phyloP scores from a whole-genome alignment of 2,888 invertebrate genomes.

The Teleiodes luculella region DNA sequence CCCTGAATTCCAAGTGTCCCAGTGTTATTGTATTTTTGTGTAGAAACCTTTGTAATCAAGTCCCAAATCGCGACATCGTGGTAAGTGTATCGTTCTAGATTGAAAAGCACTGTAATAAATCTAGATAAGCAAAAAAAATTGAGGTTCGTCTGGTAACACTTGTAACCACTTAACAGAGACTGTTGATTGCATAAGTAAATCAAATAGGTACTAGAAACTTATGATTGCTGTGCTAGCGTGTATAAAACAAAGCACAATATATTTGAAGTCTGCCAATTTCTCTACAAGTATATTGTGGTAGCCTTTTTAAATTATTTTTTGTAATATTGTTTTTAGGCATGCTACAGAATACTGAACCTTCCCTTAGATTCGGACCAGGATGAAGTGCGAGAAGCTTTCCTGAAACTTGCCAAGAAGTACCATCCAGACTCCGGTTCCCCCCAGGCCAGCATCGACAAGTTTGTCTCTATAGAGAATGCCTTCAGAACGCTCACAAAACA shows the following conservation, averaged over 20 bases:
- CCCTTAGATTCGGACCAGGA: constrained; percentile 84
- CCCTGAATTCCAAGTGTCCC: not conserved
- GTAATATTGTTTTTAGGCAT: constrained; percentile 73
- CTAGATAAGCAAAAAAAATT: not conserved
- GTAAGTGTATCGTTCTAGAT: not conserved
- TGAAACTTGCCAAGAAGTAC: constrained; percentile 86
- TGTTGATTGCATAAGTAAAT: not conserved
- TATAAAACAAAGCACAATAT: too few species aligned
- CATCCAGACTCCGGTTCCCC: constrained; percentile 90
- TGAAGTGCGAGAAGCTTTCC: constrained; percentile 84
- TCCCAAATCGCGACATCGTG: not conserved
- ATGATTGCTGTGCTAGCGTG: too few species aligned
- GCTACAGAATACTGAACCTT: constrained; percentile 82
- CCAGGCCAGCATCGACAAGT: constrained; percentile 85
- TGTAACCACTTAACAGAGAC: not conserved
- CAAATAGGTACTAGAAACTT: too few species aligned
- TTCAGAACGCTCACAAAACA: constrained; percentile 84
- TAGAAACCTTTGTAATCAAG: not conserved
- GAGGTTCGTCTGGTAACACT: too few species aligned
- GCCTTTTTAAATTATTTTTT: too few species aligned
- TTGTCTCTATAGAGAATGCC: constrained; percentile 86
- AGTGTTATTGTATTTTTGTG: not conserved
- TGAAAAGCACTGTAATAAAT: not conserved
- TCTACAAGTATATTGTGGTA: too few species aligned
- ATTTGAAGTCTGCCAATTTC: too few species aligned